These are phyloP conservation scores for Amphiprion ocellaris DNA, from an alignment of 2,113 vertebrate species.

Conservation along the genomic window DNA sequence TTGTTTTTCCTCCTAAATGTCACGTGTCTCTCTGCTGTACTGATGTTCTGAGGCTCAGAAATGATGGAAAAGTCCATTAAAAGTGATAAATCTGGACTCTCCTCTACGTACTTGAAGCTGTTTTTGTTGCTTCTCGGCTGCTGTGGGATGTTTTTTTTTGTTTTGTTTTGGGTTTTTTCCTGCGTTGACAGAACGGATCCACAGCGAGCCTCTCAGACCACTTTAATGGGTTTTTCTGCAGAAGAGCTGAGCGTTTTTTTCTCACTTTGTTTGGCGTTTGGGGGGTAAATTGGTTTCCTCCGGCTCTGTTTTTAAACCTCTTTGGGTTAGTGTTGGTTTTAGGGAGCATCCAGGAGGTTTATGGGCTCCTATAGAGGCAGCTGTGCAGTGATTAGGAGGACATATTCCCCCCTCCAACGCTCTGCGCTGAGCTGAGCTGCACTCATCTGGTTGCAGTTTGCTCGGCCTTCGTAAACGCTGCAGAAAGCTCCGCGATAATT, in stretches of 20 bases:
- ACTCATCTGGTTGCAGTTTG: slow-evolving; percentile 49
- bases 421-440: slow-evolving; percentile 27
- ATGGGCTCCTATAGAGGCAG: slow-evolving; percentile 24
- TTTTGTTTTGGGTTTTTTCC: background rate
- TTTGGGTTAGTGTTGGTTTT: slow-evolving; percentile 56
- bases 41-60: no score
- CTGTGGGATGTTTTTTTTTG: slow-evolving; percentile 43
- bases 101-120: no score
- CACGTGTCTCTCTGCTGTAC: no score
- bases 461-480: slow-evolving; percentile 16
- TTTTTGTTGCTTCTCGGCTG: background rate
- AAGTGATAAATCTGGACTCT: no score
- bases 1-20: no score
- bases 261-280: slow-evolving; percentile 34
- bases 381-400: slow-evolving; percentile 43
- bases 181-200: slow-evolving; percentile 33
- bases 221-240: slow-evolving; percentile 64
- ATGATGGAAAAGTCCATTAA: no score
- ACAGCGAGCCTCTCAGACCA: slow-evolving; percentile 29
- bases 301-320: slow-evolving; percentile 57
- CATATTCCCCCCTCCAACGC: slow-evolving; percentile 1
- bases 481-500: slow-evolving; percentile 11
- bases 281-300: slow-evolving; percentile 54
- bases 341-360: slow-evolving; percentile 34
- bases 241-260: slow-evolving; percentile 24